Evolutionary conservation across 2,888 invertebrate species (phyloP).

Genomic region (Drosophila heteroneura): DNA sequence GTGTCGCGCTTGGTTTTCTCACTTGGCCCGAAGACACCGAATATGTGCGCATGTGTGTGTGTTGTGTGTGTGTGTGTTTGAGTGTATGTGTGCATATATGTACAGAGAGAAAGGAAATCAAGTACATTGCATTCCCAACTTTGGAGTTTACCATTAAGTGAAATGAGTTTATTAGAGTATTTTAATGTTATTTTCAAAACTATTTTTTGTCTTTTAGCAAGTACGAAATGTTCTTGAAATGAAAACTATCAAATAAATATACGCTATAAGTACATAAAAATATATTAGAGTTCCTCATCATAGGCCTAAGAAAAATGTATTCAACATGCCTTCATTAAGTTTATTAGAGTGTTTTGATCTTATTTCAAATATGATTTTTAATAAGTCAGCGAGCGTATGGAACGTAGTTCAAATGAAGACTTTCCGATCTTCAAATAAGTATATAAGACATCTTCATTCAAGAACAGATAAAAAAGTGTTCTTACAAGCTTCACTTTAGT

Average conservation of each 20-base stretch:
- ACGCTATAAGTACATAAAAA: no score
- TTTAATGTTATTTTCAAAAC: not conserved
- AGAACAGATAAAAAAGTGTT: not conserved
- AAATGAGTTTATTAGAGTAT: not conserved
- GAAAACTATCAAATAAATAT: not conserved
- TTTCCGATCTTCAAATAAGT: not conserved
- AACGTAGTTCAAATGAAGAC: not conserved
- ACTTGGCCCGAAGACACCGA: slow-evolving; percentile 59
- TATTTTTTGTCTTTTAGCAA: not conserved
- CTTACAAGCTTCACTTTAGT: not conserved
- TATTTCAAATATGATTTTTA: not conserved
- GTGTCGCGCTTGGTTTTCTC: slow-evolving; percentile 80
- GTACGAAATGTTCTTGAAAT: not conserved
- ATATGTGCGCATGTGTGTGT: slow-evolving; percentile 20
- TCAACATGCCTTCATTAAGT: not conserved
- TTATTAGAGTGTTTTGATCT: not conserved
- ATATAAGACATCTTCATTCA: not conserved
- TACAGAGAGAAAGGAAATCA: slow-evolving; percentile 1
- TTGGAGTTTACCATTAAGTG: not conserved
- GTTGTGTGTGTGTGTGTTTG: not conserved
- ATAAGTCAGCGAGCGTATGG: not conserved
- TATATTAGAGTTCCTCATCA: no score
- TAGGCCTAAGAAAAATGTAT: not conserved
- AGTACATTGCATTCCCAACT: not conserved
- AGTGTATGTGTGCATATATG: not conserved